Evolutionary conservation across 2,888 invertebrate genomes (phyloP), one percentile per base, ranked within the genome.

Genomic region (Leptogaster cylindrica): DNA sequence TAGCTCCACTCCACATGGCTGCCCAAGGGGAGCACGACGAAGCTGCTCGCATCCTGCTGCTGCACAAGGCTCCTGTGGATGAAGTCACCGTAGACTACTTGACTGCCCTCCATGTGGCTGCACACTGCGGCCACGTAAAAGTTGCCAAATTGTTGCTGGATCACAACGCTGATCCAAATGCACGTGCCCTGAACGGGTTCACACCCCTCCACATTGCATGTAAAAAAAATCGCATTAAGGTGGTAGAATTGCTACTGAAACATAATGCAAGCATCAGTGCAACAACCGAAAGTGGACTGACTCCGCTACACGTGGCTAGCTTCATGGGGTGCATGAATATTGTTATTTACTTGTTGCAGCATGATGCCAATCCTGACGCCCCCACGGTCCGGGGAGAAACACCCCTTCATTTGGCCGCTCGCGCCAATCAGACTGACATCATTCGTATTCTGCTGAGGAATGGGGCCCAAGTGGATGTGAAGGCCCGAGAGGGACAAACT

Each of bases 261-360:
- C 94, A 97, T 82, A 95, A 95, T 68, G 97, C 97, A 12, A 90
- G 91, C 82, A 78, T 89, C 74, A 85, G 87, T 52, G 87, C 89
- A 3, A 89, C 89, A 0, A 89, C 89, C 0, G 89, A 89, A 73
- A 88, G 88, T 23, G 98, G 98, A 0, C 83, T 99, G 73, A 97
- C 97, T 2, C 97, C 97, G 0, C 86, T 99, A 23, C 98, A 99
- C 83, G 98, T 98, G 70, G 97, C 97, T 5, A 91, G 96, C 74
- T 98, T 99, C 84, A 98, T 99, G 97, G 98, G 98, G 68, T 97
- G 97, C 82, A 95, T 97, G 94, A 97, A 97, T 83, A 97, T 99
- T 77, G 97, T 97, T 71, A 91, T 98, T 76, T 96, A 93, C 82
- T 84, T 99, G 78, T 86, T 98, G 70, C 93, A 95, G 82, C 91